These are phyloP conservation scores for Chloroclysta siterata DNA, from an alignment of 2,888 invertebrate species.

Conservation along the genomic window DNA sequence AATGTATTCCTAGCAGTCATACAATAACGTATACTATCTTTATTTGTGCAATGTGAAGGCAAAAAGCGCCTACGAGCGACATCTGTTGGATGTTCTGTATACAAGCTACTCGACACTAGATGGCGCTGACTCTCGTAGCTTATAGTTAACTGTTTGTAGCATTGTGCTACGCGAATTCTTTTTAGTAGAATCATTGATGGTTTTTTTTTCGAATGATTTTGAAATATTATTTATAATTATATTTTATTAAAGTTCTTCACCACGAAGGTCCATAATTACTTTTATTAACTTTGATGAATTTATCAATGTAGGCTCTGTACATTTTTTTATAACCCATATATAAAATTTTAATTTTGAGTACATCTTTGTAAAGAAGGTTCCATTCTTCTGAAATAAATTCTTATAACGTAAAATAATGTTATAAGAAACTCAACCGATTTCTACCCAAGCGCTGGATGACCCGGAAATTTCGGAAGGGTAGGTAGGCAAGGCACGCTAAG, in stretches of 20 bases:
- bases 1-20: too few relatives aligned
- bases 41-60: background rate
- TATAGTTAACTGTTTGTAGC: slow-evolving; percentile 14
- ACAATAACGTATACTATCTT: background rate
- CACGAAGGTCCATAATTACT: too few relatives aligned
- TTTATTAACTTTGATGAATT: too few relatives aligned
- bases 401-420: background rate
- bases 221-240: too few relatives aligned
- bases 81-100: slow-evolving; percentile 54
- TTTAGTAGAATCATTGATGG: background rate
- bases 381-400: background rate
- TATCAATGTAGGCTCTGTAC: too few relatives aligned
- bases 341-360: too few relatives aligned
- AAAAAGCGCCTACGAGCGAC: slow-evolving; percentile 57
- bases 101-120: slow-evolving; percentile 76
- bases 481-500: slow-evolving; percentile 62
- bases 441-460: slow-evolving; percentile 49
- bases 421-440: slow-evolving; percentile 24
- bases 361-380: too few relatives aligned
- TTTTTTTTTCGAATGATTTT: background rate
- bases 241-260: too few relatives aligned
- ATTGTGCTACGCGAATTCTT: slow-evolving; percentile 19
- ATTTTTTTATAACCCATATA: too few relatives aligned
- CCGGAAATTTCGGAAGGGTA: slow-evolving; percentile 63
- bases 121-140: slow-evolving; percentile 59